phyloP scores from a whole-genome alignment of 1,140 invertebrate genomes.

The Melitaea cinxia region DNA sequence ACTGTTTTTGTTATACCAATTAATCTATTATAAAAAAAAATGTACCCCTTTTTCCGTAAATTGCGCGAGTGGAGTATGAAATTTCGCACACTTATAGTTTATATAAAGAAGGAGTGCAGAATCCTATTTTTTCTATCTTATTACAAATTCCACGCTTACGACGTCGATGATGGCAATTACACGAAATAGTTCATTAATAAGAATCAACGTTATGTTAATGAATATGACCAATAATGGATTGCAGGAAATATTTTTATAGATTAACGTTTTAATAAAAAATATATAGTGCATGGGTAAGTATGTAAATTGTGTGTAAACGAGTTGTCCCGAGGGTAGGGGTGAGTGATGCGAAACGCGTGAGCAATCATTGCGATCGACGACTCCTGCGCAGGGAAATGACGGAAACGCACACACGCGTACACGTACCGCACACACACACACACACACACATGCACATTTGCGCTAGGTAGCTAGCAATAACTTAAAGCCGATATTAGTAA shows the following conservation, averaged over 20 bases:
- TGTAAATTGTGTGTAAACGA: constrained; percentile 74
- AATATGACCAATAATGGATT: constrained; percentile 11
- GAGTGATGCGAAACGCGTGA: constrained; percentile 78
- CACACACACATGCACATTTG: constrained; percentile 21
- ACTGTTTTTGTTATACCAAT: too few species aligned
- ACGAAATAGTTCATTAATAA: background rate
- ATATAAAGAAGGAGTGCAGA: too few species aligned
- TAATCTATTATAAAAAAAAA: too few species aligned
- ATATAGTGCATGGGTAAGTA: constrained; percentile 60
- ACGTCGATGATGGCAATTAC: background rate
- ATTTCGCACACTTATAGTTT: too few species aligned
- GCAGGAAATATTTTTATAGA: constrained; percentile 32
- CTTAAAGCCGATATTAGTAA: constrained; percentile 58
- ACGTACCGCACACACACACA: constrained; percentile 22
- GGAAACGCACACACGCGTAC: constrained; percentile 56
- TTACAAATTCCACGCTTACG: too few species aligned
- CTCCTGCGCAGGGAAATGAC: constrained; percentile 72
- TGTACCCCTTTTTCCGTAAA: too few species aligned
- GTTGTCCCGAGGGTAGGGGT: constrained; percentile 67
- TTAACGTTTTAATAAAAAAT: constrained; percentile 52
- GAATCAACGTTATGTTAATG: background rate
- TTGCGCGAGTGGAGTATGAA: too few species aligned
- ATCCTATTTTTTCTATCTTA: too few species aligned
- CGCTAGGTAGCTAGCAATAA: constrained; percentile 21
- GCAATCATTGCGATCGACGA: constrained; percentile 73